Conservation (phyloP, 1,140 invertebrate species). For the Reticulitermes speratus region DNA sequence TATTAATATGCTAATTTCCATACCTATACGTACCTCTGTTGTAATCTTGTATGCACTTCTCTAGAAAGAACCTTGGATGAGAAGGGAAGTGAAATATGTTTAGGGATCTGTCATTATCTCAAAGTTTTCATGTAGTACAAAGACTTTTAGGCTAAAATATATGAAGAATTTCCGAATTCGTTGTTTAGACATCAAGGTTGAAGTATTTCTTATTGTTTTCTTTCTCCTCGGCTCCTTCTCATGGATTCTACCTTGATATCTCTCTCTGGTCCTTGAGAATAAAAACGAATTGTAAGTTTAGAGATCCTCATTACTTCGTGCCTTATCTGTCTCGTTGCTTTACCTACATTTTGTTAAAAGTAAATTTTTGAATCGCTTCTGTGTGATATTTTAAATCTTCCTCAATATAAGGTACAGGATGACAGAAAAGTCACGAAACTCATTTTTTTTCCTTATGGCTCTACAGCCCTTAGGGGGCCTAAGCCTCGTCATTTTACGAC, state of each 20-base stretch:
- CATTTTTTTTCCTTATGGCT: no score
- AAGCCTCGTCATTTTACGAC: no score
- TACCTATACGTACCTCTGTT: neutral
- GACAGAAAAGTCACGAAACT: no score
- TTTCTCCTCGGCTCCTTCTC: no score
- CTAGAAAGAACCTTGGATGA: neutral
- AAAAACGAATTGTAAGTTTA: neutral
- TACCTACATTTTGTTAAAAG: no score
- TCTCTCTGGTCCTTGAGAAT: neutral
- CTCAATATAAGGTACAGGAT: no score
- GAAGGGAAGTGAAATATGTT: neutral
- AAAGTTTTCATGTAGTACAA: neutral
- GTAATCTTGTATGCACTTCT: neutral
- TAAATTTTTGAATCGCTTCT: no score
- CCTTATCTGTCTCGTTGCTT: no score
- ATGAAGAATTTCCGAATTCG: conserved; percentile 9
- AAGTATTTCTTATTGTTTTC: neutral
- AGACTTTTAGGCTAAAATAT: neutral
- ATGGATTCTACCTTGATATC: no score
- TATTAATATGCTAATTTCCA: conserved; percentile 2
- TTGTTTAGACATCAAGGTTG: neutral
- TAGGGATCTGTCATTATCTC: neutral
- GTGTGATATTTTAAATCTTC: no score
- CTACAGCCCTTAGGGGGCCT: no score
- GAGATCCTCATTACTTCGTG: neutral